Percentiles rank a stretch among this genome's conserved stretches.
These are phyloP conservation scores for Cremastobaeus sp. DNA, from an alignment of 2,888 invertebrate species.

Conservation along the genomic window DNA sequence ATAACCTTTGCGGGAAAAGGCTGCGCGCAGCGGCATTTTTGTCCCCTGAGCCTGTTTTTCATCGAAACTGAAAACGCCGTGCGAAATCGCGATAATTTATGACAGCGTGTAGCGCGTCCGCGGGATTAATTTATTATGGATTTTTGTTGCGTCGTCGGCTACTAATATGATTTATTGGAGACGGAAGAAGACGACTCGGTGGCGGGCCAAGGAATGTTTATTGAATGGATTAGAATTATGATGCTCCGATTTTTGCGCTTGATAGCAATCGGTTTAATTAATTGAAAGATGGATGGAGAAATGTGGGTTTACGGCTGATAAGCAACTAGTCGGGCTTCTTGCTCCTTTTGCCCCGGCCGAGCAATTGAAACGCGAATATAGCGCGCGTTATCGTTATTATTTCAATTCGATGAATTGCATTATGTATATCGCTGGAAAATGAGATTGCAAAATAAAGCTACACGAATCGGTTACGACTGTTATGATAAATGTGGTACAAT, in stretches of 20 bases:
- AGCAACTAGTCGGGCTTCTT: slow-evolving; percentile 36
- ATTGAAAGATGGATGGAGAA: slow-evolving; percentile 52
- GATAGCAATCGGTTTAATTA: slow-evolving; percentile 48
- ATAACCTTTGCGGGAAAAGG: slow-evolving; percentile 33
- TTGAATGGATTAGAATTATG: slow-evolving; percentile 53
- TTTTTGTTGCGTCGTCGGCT: slow-evolving; percentile 16
- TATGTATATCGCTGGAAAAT: slow-evolving; percentile 9
- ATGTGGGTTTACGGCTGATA: slow-evolving; percentile 38
- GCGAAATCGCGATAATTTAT: slow-evolving; percentile 20
- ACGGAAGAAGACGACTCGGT: slow-evolving; percentile 26
- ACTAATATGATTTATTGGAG: slow-evolving; percentile 36
- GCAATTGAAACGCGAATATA: slow-evolving; percentile 28
- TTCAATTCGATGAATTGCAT: slow-evolving; percentile 31
- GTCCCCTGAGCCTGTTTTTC: slow-evolving; percentile 27
- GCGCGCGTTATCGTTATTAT: slow-evolving; percentile 45
- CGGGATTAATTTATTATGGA: slow-evolving; percentile 35
- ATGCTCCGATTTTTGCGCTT: slow-evolving; percentile 18
- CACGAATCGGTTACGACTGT: neutral
- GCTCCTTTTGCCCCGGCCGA: neutral
- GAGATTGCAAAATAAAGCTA: neutral
- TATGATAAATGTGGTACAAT: slow-evolving; percentile 15
- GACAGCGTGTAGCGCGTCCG: slow-evolving; percentile 17
- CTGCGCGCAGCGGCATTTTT: neutral
- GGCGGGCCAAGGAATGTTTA: slow-evolving; percentile 36
- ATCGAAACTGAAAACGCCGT: slow-evolving; percentile 41